phyloP scores from a whole-genome alignment of 2,113 vertebrate genomes.

The Pomatostomus ruficeps region DNA sequence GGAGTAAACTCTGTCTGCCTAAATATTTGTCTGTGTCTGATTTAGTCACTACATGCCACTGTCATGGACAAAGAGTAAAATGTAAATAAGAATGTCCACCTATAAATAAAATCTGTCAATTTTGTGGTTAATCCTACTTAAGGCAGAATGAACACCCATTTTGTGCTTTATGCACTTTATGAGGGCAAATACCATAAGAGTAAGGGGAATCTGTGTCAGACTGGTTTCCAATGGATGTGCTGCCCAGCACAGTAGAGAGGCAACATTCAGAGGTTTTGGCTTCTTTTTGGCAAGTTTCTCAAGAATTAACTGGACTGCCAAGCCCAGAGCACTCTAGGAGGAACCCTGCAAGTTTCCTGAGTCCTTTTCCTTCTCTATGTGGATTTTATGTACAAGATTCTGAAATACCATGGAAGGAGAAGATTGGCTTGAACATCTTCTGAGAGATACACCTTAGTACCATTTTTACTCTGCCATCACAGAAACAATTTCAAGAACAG shows the following conservation, averaged over 20 bases:
- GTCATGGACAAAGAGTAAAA: not conserved
- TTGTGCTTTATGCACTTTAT: not conserved
- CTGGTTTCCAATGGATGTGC: not conserved
- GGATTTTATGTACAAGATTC: not conserved
- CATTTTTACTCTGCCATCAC: not conserved
- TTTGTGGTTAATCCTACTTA: not conserved
- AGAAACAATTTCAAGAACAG: not conserved
- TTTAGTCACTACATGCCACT: not conserved
- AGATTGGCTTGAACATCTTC: not conserved
- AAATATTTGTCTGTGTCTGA: not conserved
- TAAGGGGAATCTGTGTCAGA: not conserved
- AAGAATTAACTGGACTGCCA: not conserved
- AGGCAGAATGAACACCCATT: not conserved
- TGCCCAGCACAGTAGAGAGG: not conserved
- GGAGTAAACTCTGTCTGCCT: not conserved
- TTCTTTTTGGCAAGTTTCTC: not conserved
- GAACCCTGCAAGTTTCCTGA: not conserved
- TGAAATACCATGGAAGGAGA: not conserved
- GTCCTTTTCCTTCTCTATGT: not conserved
- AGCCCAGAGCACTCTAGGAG: not conserved
- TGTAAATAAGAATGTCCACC: not conserved
- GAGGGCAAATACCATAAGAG: not conserved
- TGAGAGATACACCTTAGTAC: accelerated
- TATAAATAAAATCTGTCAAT: not conserved
- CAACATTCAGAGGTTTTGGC: not conserved